Base-by-base conservation (phyloP, 2,113 vertebrate species). In the Lepisosteus osseus region DNA sequence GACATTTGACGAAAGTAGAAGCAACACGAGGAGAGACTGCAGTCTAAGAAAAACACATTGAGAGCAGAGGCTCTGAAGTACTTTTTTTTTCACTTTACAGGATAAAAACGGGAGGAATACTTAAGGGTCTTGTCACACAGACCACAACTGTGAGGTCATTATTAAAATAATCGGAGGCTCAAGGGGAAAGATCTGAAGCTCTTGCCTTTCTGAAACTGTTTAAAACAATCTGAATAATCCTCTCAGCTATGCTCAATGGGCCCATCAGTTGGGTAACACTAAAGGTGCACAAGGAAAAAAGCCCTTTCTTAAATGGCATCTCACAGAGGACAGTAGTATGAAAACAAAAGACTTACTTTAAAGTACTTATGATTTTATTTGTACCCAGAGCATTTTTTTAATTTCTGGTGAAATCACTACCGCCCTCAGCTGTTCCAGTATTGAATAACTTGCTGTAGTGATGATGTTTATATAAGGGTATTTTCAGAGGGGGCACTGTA, bases 381-480 rank as follows among this genome's bases (percentile, higher is more conserved):
- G 29, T 29, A 29, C 2, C 29, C 1, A 29, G 29, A 29, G 29
- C 2, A 29, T 29, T 29, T 29, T 29, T 29, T 1, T 29, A 29
- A 29, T 29, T 1, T 29, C 29, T 29, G 29, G 29, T 29, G 29
- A 29, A 29, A 29, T 29, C 29, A 29, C 5, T 51, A 67, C 56
- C 14, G 70, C 57, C 69, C 72, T 63, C 56, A 62, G 45, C 65
- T 82, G 72, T 80, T 80, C 70, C 79, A 75, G 66, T 74, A 80
- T 51, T 88, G 83, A 89, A 77, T 86, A 88, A 88, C 74, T 71
- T 68, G 45, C 74, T 76, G 45, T 68, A 55, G 47, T 68, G 15
- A 51, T 51, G 45, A 75, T 84, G 85, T 86, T 88, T 82, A 86
- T 82, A 86, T 80, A 80, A 80, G 83, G 77, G 75, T 86, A 86